Evolutionary conservation across 2,888 invertebrate species (phyloP).

Genomic region (Andrena flavipes): DNA sequence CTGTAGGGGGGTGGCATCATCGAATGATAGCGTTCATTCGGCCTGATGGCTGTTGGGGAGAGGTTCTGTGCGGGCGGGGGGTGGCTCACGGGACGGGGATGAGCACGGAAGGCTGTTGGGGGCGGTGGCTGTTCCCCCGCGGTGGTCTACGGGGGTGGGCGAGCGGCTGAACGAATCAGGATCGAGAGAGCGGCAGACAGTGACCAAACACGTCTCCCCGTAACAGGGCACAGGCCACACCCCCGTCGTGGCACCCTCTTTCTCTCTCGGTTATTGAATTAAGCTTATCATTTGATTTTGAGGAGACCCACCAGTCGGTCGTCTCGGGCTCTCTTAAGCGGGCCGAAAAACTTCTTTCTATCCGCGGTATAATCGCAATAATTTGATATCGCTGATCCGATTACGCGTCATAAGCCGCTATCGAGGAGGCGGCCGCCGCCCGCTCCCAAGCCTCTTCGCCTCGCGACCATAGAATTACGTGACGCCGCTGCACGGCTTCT

Average conservation of each 20-base stretch:
- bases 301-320: constrained; percentile 84
- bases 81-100: constrained; percentile 48
- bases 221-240: constrained; percentile 53
- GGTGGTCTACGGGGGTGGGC: constrained; percentile 57
- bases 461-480: constrained; percentile 44
- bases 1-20: constrained; percentile 74
- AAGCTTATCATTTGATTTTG: constrained; percentile 85
- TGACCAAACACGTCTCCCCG: constrained; percentile 39
- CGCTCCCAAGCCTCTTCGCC: constrained; percentile 49
- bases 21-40: constrained; percentile 79
- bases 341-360: constrained; percentile 83
- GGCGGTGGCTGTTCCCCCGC: constrained; percentile 44
- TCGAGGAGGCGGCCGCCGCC: constrained; percentile 65
- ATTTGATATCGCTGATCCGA: constrained; percentile 84
- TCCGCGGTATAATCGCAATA: constrained; percentile 84
- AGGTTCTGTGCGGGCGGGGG: constrained; percentile 50
- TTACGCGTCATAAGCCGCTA: constrained; percentile 80
- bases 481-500: constrained; percentile 37
- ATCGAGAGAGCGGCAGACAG: neutral
- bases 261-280: constrained; percentile 82
- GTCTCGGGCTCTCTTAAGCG: constrained; percentile 83
- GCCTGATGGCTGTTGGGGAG: constrained; percentile 72
- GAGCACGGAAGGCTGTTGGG: neutral
- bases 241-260: constrained; percentile 67
- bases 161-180: constrained; percentile 54